phyloP scores from a whole-genome alignment of 2,113 vertebrate species.

The Meleagris gallopavo region DNA sequence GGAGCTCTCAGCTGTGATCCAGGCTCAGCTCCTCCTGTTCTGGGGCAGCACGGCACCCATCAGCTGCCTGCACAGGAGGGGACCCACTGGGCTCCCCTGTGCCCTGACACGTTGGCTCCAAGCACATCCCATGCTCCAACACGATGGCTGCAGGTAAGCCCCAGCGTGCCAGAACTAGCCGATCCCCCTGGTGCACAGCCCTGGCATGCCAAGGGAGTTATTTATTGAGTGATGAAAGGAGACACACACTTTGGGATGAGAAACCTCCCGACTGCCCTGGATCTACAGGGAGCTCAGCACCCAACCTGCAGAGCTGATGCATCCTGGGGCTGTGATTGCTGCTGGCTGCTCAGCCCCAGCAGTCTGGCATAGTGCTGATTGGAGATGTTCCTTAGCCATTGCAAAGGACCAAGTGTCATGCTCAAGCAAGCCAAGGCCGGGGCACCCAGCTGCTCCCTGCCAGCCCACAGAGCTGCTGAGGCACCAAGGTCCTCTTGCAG shows the following conservation, averaged over 20 bases:
- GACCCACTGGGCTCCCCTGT: background rate
- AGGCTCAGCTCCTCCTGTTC: accelerated
- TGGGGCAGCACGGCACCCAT: background rate
- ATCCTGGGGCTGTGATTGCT: background rate
- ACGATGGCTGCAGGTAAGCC: slow-evolving; percentile 39
- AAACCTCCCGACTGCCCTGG: background rate
- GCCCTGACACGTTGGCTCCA: background rate
- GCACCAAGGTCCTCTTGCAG: background rate
- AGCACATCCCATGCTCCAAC: background rate
- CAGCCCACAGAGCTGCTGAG: no score
- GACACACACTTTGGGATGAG: background rate
- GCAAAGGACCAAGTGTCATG: background rate
- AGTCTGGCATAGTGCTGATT: background rate
- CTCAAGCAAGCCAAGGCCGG: background rate
- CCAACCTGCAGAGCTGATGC: background rate
- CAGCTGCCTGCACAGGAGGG: background rate
- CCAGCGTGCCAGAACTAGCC: slow-evolving; percentile 52
- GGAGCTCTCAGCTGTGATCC: background rate
- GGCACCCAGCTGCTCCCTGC: background rate
- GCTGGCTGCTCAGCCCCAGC: background rate
- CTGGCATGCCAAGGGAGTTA: slow-evolving; percentile 43
- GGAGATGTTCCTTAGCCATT: background rate
- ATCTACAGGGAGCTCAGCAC: background rate
- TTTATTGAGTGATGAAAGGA: slow-evolving; percentile 39
- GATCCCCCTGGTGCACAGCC: slow-evolving; percentile 23